Evolutionary conservation across 2,797 vertebrate genomes (phyloP).

Genomic region (Aldrovandia affinis): DNA sequence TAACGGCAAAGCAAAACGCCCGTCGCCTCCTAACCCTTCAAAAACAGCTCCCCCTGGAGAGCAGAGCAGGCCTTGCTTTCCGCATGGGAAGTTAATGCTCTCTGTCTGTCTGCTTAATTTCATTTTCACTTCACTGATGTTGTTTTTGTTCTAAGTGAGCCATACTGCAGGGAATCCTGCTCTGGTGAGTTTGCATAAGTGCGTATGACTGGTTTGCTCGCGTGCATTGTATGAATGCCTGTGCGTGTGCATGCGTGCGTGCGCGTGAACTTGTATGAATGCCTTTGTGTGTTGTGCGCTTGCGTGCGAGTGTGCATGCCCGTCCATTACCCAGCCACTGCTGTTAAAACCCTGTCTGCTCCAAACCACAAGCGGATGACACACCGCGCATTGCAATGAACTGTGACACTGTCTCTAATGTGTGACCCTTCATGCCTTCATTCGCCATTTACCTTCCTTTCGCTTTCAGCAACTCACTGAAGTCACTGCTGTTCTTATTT

Average conservation of each 20-base stretch:
- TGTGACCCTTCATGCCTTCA: no score
- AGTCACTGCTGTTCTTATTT: no score
- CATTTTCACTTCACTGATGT: background rate
- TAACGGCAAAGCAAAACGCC: background rate
- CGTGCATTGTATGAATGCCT: background rate
- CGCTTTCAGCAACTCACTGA: no score
- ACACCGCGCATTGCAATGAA: background rate
- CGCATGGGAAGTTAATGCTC: no score
- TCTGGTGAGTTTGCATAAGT: background rate
- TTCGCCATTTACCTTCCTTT: no score
- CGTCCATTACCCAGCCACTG: background rate
- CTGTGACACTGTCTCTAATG: background rate
- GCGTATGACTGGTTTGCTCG: background rate
- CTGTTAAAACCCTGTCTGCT: background rate
- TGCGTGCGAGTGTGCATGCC: constrained; percentile 47
- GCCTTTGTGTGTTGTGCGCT: constrained; percentile 48
- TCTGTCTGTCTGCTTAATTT: background rate
- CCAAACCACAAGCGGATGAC: background rate
- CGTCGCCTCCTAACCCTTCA: background rate
- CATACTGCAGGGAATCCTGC: no score
- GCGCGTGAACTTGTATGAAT: constrained; percentile 23
- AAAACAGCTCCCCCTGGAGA: background rate
- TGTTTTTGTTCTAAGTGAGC: background rate
- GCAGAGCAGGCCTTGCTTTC: no score
- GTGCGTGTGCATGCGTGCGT: constrained; percentile 42